Percentiles rank a stretch among this genome's conserved stretches.
Conservation (phyloP, 2,888 invertebrate species). For the Diarsia dahlii region DNA sequence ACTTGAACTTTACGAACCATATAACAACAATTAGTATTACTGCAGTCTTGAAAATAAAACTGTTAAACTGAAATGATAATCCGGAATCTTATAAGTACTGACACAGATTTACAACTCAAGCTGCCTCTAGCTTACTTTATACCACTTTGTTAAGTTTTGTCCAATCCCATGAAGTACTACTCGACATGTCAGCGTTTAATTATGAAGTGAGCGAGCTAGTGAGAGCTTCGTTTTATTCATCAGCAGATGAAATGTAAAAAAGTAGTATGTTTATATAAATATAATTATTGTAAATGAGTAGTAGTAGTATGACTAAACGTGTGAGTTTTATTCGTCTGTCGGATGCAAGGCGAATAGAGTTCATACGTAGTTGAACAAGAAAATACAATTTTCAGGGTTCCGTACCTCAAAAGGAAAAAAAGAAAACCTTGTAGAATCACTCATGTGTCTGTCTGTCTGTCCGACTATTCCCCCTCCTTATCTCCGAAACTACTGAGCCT, state of each 20-base stretch:
- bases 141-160: constrained; percentile 14
- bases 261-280: no score
- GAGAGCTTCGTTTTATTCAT: background rate
- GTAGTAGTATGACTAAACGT: no score
- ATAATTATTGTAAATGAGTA: no score
- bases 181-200: constrained; percentile 5
- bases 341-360: background rate
- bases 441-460: no score
- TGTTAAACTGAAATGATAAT: background rate
- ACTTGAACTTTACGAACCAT: background rate
- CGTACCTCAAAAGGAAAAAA: no score
- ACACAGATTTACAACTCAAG: background rate
- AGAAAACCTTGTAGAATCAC: no score
- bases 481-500: no score
- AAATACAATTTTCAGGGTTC: background rate
- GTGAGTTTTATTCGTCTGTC: no score
- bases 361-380: background rate
- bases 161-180: background rate
- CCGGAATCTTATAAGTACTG: background rate
- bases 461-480: no score
- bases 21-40: background rate
- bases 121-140: background rate
- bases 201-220: background rate
- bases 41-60: background rate
- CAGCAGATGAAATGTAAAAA: background rate